phyloP scores from a whole-genome alignment of 37 sponge, comb jelly and placozoan genomes.

The Ianthella basta region DNA sequence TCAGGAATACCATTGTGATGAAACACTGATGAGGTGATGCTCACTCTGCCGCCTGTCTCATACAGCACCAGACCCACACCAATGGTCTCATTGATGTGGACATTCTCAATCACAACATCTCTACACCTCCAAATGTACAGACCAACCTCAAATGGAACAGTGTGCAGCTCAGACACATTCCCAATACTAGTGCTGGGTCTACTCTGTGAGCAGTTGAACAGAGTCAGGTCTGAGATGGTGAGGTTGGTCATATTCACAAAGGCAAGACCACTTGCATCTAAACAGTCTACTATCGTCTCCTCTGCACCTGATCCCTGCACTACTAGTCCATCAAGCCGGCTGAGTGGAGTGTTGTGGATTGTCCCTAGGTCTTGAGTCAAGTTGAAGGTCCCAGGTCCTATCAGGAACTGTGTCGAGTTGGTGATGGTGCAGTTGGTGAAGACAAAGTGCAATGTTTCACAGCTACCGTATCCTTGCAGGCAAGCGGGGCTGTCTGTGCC shows the following conservation, averaged over 20 bases:
- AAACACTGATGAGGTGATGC: not conserved
- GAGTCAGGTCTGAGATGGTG: slow-evolving; percentile 2
- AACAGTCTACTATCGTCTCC: slow-evolving; percentile 1
- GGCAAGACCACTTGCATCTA: not conserved
- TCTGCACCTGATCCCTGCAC: not conserved
- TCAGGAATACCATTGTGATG: slow-evolving; percentile 15
- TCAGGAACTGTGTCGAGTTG: not conserved
- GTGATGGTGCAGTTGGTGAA: slow-evolving; percentile 18
- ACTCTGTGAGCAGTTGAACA: not conserved
- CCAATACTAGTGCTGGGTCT: slow-evolving; percentile 6
- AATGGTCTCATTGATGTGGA: slow-evolving; percentile 13
- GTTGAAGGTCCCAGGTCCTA: slow-evolving; percentile 5
- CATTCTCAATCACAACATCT: not conserved
- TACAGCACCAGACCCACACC: slow-evolving; percentile 24
- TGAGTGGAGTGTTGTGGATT: not conserved
- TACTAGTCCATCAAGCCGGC: not conserved
- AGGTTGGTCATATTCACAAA: slow-evolving; percentile 27
- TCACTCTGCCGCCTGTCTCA: slow-evolving; percentile 18
- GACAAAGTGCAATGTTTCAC: not conserved
- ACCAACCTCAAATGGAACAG: slow-evolving; percentile 3
- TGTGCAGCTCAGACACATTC: not conserved
- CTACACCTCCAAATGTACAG: slow-evolving; percentile 20
- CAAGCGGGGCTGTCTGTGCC: not conserved
- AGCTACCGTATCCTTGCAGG: not conserved
- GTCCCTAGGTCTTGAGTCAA: not conserved